Evolutionary conservation across 2,113 vertebrate species (phyloP).

Genomic region (Sula dactylatra): DNA sequence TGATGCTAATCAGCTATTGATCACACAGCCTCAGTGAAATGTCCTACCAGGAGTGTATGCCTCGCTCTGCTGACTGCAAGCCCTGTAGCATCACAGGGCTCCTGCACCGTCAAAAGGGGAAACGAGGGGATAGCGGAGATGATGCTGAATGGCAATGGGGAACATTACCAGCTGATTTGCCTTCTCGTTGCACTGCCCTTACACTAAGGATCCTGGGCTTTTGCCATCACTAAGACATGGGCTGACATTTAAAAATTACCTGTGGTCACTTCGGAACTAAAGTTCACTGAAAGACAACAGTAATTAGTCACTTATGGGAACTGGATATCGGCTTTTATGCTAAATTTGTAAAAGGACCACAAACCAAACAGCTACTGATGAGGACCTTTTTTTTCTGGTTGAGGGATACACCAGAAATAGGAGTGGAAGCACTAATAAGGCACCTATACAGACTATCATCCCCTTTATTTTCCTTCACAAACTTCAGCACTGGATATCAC

Average conservation of each 20-base stretch:
- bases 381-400: background rate
- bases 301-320: background rate
- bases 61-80: background rate
- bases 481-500: background rate
- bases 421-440: background rate
- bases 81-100: accelerated
- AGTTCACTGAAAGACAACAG: background rate
- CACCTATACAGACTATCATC: background rate
- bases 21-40: background rate
- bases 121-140: background rate
- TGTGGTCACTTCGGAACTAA: background rate
- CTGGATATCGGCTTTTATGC: background rate
- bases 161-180: background rate
- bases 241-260: background rate
- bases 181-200: background rate
- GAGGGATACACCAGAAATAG: background rate
- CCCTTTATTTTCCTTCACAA: background rate
- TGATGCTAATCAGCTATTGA: background rate
- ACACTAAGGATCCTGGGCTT: background rate
- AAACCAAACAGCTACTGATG: background rate
- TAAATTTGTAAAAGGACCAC: background rate
- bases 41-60: background rate
- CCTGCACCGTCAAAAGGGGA: background rate
- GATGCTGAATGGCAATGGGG: background rate
- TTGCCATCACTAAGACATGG: background rate